Evolutionary conservation across 2,888 invertebrate species (phyloP).

Genomic region (Lagria hirta): DNA sequence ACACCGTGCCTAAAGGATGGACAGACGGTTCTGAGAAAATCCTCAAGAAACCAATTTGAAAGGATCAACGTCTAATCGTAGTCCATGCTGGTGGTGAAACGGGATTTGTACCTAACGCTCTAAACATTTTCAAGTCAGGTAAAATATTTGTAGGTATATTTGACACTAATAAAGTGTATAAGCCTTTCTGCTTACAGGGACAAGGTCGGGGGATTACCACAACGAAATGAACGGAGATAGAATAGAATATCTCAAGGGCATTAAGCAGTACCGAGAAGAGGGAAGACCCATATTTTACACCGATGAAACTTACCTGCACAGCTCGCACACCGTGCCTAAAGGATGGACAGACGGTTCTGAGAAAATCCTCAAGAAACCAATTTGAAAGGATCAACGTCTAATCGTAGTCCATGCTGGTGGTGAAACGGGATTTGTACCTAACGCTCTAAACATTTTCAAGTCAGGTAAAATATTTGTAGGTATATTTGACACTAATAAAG

Average conservation of each 20-base stretch:
- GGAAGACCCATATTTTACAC: constrained; percentile 5
- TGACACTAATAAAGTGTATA: constrained; percentile 2
- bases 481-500: neutral
- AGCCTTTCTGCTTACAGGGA: constrained; percentile 1
- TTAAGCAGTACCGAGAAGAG: constrained; percentile 5
- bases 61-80: constrained; percentile 29
- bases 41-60: constrained; percentile 26
- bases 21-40: constrained; percentile 8
- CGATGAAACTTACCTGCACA: constrained; percentile 18
- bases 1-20: constrained; percentile 10
- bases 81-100: constrained; percentile 9
- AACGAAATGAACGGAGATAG: constrained; percentile 1
- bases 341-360: constrained; percentile 6
- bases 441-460: constrained; percentile 9
- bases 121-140: constrained; percentile 20
- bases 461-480: constrained; percentile 15
- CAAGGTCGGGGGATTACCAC: constrained; percentile 2
- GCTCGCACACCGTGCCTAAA: constrained; percentile 8
- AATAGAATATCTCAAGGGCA: constrained; percentile 6
- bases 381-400: constrained; percentile 30
- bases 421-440: constrained; percentile 8
- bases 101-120: constrained; percentile 10
- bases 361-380: constrained; percentile 19
- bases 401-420: constrained; percentile 21
- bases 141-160: neutral